Base-by-base conservation (phyloP, 1,140 invertebrate species). In the Nasonia vitripennis region DNA sequence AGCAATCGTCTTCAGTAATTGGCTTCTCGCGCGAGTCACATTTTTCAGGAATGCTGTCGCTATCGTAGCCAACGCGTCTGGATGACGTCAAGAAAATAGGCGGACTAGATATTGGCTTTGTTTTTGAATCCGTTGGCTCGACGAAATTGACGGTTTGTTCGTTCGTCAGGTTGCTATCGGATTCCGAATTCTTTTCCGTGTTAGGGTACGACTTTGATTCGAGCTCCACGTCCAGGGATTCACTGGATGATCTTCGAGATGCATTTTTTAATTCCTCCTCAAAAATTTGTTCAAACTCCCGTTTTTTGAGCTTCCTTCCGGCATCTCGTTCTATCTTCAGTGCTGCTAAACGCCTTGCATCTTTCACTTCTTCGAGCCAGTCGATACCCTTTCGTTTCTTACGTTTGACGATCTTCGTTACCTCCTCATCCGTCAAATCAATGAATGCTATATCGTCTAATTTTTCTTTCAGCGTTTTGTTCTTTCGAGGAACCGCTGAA, bases 351-450 rank as follows among this genome's bases (percentile, higher is more conserved):
- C 20, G 55, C 20, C n/a, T 62, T 7, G 6, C 55, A 12, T 80
- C 75, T 55, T 80, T 73, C 0, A 78, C 88, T 67, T 91, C 88
- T 79, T 91, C 87, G 0, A 92, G 82, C 91, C 92, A 92, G 2
- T 78, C 67, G 2, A 90, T 70, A 51, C 41, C 77, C 73, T 27
- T 51, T 6, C n/a, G 74, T 23, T 81, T 81, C n/a, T 81, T 75
- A 34, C 71, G 74, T 67, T 83, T 86, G 27, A 86, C 48, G 31
- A 86, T 73, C 68, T 86, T 86, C 74, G 85, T 82, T 55, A 86
- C 75, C 45, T 83, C 67, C 23, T 92, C 91, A 37, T 83, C 89
- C 34, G 92, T 93, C 78, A 93, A 87, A 89, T 93, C 92, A 9
- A 93, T 92, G 27, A 91, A 81, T 73, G 92, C 77, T 68, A 86